A percentile compares a stretch with the other conserved stretches of the same genome.
Conservation (phyloP, 2,113 vertebrate species). For the Pseudorasbora parva region DNA sequence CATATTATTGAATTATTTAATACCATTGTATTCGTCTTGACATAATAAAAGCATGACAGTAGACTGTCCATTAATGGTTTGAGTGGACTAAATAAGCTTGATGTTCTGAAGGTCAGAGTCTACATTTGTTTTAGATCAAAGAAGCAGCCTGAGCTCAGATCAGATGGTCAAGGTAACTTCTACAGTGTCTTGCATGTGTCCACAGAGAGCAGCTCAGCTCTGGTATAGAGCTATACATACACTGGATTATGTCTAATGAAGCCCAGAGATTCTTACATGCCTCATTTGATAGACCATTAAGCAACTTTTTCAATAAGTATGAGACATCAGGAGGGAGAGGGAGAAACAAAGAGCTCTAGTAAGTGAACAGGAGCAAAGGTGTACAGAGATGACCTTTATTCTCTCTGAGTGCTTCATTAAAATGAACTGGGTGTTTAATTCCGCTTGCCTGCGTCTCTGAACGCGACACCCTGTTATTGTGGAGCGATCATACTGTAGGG, state of each 20-base stretch:
- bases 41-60: background rate
- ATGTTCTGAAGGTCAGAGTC: background rate
- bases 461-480: background rate
- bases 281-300: conserved; percentile 76
- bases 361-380: conserved; percentile 31
- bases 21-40: no score
- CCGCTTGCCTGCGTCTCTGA: background rate
- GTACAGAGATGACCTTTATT: conserved; percentile 52
- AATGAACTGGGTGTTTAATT: conserved; percentile 24
- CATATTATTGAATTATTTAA: no score
- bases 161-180: conserved; percentile 31
- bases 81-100: background rate
- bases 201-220: background rate
- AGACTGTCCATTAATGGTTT: background rate
- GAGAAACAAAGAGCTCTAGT: background rate
- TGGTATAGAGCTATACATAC: conserved; percentile 64
- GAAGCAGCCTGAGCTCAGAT: conserved; percentile 2
- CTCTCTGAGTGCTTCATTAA: conserved; percentile 56
- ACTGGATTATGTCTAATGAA: conserved; percentile 76
- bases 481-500: background rate
- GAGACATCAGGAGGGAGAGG: conserved; percentile 3
- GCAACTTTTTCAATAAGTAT: conserved; percentile 53
- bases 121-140: background rate
- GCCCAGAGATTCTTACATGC: conserved; percentile 72
- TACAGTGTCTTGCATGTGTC: conserved; percentile 39